These are phyloP conservation scores for Anthonomus grandis DNA, from an alignment of 1,140 invertebrate species.

Conservation along the genomic window DNA sequence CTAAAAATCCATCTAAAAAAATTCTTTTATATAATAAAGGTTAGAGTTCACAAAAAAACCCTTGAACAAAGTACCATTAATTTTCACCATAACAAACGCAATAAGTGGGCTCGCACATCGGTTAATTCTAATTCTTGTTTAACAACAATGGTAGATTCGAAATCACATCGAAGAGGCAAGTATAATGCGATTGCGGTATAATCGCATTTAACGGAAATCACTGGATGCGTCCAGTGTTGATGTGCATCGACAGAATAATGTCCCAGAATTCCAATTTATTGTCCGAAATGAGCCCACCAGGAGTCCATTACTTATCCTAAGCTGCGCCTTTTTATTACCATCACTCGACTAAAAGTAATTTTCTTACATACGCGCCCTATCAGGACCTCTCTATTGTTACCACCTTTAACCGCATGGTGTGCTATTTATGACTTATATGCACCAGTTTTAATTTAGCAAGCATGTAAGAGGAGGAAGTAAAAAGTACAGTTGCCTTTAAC, in stretches of 20 bases:
- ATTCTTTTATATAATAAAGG: no score
- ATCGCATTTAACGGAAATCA: constrained; percentile 48
- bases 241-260: constrained; percentile 38
- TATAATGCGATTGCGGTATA: constrained; percentile 49
- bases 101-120: constrained; percentile 17
- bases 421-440: no score
- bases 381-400: constrained; percentile 26
- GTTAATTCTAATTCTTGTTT: constrained; percentile 43
- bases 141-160: constrained; percentile 38
- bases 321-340: constrained; percentile 44
- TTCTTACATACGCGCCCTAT: constrained; percentile 37
- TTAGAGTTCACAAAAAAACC: no score
- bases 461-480: no score
- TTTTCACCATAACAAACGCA: no score
- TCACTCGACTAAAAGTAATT: constrained; percentile 44
- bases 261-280: constrained; percentile 32
- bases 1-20: no score
- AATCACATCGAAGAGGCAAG: constrained; percentile 33
- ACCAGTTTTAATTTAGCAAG: no score
- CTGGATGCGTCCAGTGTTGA: constrained; percentile 44
- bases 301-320: constrained; percentile 48
- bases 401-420: constrained; percentile 29
- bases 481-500: no score
- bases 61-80: no score
- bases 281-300: constrained; percentile 38